Base-by-base conservation (phyloP, 1,140 invertebrate species). In the Penaeus japonicus region DNA sequence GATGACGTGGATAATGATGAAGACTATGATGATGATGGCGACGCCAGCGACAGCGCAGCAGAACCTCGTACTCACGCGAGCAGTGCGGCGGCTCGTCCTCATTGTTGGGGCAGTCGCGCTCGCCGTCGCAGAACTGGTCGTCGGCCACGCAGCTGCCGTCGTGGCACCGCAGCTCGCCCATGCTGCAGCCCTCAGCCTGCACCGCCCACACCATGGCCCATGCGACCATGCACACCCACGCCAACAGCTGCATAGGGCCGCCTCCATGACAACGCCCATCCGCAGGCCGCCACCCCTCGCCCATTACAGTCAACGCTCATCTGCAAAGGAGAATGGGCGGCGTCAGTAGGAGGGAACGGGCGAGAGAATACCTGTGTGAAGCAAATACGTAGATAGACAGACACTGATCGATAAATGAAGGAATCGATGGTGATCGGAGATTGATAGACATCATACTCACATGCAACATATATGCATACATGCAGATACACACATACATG, bases 251-350 rank as follows among this genome's bases (percentile, higher is more conserved):
- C 59, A 59, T 35, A 79, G 54, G 73, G 32, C 73, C 75, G 53
- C 84, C 75, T 20, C 84, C 84, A 85, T 78, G 73, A 75, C 84
- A 70, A 85, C 84, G 62, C 47, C 84, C 62, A 47, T 79, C 86
- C 79, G 47, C 65, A 39, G 65, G 53, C 85, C 85, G 79, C 86
- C 79, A 70, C 86, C 79, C 79, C 59, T 27, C 80, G 65, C 79
- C 86, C 86, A 88, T 83, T 54, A 82, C 86, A 88, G 62, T 73
- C 86, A 83, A 83, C 62, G 86, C 86, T 88, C 86, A 88, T 88
- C 86, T 88, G 86, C 7, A 73, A 73, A 30, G n/a, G 54, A 27
- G 59, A 7, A 32, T n/a, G n/a, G n/a, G n/a, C n/a, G n/a, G n/a
- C n/a, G n/a, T n/a, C n/a, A n/a, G n/a, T n/a, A n/a, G n/a, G n/a